These are phyloP conservation scores for Drosophila peninsularis DNA, from an alignment of 2,888 invertebrate species.

Conservation along the genomic window DNA sequence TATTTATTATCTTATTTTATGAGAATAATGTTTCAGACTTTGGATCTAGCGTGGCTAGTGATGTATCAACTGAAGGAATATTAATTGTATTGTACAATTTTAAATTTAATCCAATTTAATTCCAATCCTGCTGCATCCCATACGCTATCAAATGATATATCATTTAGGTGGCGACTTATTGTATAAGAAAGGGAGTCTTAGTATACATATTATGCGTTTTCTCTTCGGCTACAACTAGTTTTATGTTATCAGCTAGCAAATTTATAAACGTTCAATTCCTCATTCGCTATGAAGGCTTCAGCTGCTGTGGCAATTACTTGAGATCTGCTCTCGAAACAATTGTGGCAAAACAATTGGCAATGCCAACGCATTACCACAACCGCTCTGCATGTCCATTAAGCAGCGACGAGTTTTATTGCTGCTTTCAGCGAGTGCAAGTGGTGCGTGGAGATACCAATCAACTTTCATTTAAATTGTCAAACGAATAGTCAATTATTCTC, in stretches of 20 bases:
- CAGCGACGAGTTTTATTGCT: slow-evolving; percentile 42
- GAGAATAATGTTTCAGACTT: too few species aligned
- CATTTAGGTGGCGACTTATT: not conserved
- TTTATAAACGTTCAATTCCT: not conserved
- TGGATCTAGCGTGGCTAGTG: too few species aligned
- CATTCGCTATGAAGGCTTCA: not conserved
- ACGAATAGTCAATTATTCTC: slow-evolving; percentile 59
- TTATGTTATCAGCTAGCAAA: too few species aligned
- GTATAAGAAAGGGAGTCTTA: not conserved
- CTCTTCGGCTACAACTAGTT: not conserved
- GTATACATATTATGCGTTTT: not conserved
- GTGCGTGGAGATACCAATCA: slow-evolving; percentile 63
- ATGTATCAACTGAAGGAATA: too few species aligned
- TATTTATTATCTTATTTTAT: too few species aligned
- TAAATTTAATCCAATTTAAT: too few species aligned
- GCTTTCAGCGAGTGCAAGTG: slow-evolving; percentile 55
- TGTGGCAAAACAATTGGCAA: slow-evolving; percentile 52
- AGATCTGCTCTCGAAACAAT: slow-evolving; percentile 55
- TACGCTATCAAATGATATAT: too few species aligned
- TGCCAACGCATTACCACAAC: slow-evolving; percentile 36
- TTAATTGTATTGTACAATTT: too few species aligned
- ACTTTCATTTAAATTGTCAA: slow-evolving; percentile 83
- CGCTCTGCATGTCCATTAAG: slow-evolving; percentile 54
- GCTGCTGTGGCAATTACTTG: not conserved
- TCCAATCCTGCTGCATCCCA: too few species aligned